These are phyloP conservation scores for Noctua janthe DNA, from an alignment of 2,888 invertebrate genomes.

Conservation along the genomic window DNA sequence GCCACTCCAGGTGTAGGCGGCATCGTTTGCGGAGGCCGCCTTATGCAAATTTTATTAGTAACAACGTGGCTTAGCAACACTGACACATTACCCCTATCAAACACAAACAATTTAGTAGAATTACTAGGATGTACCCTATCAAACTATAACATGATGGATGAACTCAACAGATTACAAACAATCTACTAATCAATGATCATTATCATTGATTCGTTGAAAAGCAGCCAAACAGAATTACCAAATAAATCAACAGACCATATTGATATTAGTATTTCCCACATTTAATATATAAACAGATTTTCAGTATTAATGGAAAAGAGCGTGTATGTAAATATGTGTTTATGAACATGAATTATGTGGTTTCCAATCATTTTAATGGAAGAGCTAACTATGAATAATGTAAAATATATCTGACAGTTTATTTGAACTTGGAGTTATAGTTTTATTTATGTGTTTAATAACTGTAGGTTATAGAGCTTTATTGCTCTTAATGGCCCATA, in stretches of 20 bases:
- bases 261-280: conserved; percentile 18
- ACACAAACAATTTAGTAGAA: conserved; percentile 37
- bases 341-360: conserved; percentile 21
- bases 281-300: conserved; percentile 33
- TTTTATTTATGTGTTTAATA: conserved; percentile 57
- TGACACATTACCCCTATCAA: conserved; percentile 53
- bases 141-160: conserved; percentile 23
- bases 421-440: conserved; percentile 26
- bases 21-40: conserved; percentile 54
- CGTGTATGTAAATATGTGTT: conserved; percentile 32
- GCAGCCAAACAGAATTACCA: conserved; percentile 26
- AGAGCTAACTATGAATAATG: conserved; percentile 25
- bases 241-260: conserved; percentile 28
- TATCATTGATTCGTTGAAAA: conserved; percentile 1
- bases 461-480: conserved; percentile 38
- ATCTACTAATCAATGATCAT: conserved; percentile 17
- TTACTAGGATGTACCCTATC: conserved; percentile 25
- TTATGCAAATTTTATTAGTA: conserved; percentile 71
- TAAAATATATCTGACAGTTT: conserved; percentile 33
- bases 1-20: conserved; percentile 45
- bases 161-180: conserved; percentile 34
- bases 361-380: conserved; percentile 55
- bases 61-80: conserved; percentile 50
- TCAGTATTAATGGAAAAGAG: conserved; percentile 2
- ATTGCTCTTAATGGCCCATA: conserved; percentile 45